These are phyloP conservation scores for Moxostoma hubbsi DNA, from an alignment of 2,797 vertebrate species.

Conservation along the genomic window DNA sequence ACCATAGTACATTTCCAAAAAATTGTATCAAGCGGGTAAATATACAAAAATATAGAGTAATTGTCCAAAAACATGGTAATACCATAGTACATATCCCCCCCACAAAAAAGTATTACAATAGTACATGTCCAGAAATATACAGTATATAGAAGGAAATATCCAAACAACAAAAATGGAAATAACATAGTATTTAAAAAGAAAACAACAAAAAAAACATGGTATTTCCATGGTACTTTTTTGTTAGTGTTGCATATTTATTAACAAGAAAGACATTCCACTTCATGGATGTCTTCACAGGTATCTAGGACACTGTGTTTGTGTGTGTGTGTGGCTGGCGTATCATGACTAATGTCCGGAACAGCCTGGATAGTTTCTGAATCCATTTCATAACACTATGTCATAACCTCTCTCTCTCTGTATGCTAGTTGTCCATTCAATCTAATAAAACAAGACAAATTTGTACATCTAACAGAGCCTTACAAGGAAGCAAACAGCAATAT, in stretches of 20 bases:
- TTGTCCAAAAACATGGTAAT: background rate
- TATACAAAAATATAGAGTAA: background rate
- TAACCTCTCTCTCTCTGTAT: conserved; percentile 4
- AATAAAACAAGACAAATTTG: conserved; percentile 22
- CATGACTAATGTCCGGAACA: background rate
- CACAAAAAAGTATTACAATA: no score
- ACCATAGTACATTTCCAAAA: background rate
- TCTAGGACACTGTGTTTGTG: conserved; percentile 4
- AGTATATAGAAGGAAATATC: no score
- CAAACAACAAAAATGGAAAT: no score
- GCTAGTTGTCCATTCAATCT: conserved; percentile 22
- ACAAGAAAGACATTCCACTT: background rate
- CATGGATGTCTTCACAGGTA: background rate
- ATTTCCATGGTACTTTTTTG: background rate
- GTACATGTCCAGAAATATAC: no score
- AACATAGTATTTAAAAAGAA: no score
- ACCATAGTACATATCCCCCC: background rate
- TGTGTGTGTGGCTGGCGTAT: conserved; percentile 12
- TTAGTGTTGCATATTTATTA: conserved; percentile 18
- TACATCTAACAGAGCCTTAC: conserved; percentile 24
- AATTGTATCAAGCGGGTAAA: no score
- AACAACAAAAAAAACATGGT: no score
- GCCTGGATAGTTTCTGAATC: background rate
- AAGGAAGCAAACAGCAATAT: conserved; percentile 36
- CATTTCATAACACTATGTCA: conserved; percentile 47